Evolutionary conservation across 2,113 vertebrate genomes (phyloP), one percentile per base, ranked within the genome.

Genomic region (Antechinus flavipes): DNA sequence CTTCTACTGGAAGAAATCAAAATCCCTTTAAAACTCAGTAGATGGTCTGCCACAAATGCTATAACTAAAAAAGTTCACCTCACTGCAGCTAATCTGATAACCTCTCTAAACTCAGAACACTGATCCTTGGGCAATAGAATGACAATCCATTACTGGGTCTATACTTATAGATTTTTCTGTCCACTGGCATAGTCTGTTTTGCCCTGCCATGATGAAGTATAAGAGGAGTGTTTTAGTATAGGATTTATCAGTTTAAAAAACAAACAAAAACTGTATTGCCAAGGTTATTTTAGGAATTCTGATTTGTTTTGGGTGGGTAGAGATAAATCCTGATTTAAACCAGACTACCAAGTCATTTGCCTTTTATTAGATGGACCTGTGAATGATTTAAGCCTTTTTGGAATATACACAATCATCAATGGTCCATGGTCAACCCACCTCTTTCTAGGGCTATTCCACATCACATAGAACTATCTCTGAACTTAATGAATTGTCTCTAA

Each of bases 391-490:
- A 42, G 9, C 50, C 76, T 93, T 46, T 22, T 24, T 91, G 91
- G 93, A 91, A 54, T 91, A 50, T 16, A 23, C 11, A 7, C 54
- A 84, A 16, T 42, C 54, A 11, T 24, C 23, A 58, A 91, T 8
- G 47, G 2, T 7, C 91, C 55, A 2, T 35, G 61, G 16, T 26
- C 16, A 95, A 68, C 61, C 14, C 61, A n/a, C 30, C 61, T 68
- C 93, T 92, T 22, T 26, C 49, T 90, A 49, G 0, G 50, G 11
- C 10, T 89, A 23, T 93, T 55, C 22, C 90, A 91, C 23, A 35
- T 55, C 22, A 93, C 90, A 68, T 91, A 50, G 54, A 49, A 30
- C 47, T 27, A 90, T 96, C 93, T 96, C 54, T 97, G 35, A 95
- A 55, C 2, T 92, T 90, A 55, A 91, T 46, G 90, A 42, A 11